phyloP scores from a whole-genome alignment of 1,140 invertebrate species.

The Aphelenchoides besseyi region DNA sequence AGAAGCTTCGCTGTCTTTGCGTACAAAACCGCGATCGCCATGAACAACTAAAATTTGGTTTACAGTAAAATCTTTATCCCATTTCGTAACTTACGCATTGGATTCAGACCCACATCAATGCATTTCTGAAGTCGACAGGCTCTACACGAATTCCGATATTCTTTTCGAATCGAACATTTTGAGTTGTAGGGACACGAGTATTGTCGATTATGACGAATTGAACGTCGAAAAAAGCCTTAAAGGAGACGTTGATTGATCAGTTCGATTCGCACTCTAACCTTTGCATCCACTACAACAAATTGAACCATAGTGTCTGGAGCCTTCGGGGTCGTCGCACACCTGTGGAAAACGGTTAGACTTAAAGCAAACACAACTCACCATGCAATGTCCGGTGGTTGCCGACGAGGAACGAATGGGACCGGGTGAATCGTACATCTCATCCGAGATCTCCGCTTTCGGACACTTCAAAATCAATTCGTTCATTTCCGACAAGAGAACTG shows the following conservation, averaged over 20 bases:
- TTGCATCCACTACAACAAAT: slow-evolving; percentile 21
- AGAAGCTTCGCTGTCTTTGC: slow-evolving; percentile 26
- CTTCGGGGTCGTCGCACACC: slow-evolving; percentile 6
- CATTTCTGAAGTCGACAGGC: slow-evolving; percentile 38
- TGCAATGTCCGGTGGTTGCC: neutral
- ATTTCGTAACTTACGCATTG: slow-evolving; percentile 12
- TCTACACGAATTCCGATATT: slow-evolving; percentile 32
- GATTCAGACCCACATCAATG: slow-evolving; percentile 30
- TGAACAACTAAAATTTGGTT: slow-evolving; percentile 15
- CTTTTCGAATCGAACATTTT: slow-evolving; percentile 20
- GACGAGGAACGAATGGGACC: neutral
- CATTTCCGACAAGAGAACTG: too few species aligned
- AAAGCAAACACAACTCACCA: too few species aligned
- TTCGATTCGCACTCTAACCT: neutral
- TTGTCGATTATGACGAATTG: slow-evolving; percentile 17
- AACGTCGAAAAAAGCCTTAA: slow-evolving; percentile 20
- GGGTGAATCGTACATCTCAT: neutral
- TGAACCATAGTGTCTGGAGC: neutral
- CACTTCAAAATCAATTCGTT: neutral
- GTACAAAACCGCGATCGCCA: slow-evolving; percentile 28
- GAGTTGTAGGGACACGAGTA: slow-evolving; percentile 20
- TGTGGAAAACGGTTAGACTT: too few species aligned
- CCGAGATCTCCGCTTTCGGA: neutral
- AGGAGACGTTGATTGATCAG: neutral
- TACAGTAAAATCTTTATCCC: neutral